Evolutionary conservation across 2,113 vertebrate species (phyloP), one percentile per base, ranked within the genome.

Genomic region (Spermophilus dauricus): DNA sequence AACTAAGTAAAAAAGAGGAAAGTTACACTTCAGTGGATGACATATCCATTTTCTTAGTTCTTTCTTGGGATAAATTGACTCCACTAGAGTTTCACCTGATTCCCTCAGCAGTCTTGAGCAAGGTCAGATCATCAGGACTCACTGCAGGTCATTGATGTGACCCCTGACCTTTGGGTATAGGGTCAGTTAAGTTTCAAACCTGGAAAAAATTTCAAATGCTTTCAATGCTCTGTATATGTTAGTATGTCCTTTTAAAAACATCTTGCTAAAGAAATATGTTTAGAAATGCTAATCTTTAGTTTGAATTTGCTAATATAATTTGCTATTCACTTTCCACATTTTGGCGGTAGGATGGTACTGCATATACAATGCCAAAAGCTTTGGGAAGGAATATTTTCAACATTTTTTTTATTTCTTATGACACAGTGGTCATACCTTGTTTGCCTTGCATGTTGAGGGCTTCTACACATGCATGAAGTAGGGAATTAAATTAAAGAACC

Each of bases 41-140:
- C 70, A 83, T 51, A 48, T 93, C 99, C 98, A 97, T 99, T 99
- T 82, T 99, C 98, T 1, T 99, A 98, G 95, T 99, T 99, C 97
- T 98, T 45, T 99, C 95, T 97, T 99, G 93, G 99, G 98, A 97
- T 93, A 99, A 93, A 98, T 97, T 32, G 99, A 97, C 97, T 99
- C 98, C 86, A 73, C 98, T 83, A 99, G 98, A 28, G 98, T 97
- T 96, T 99, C 99, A 97, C 99, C 99, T 97, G 99, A 24, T 28
- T 63, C 24, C 24, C 24, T 63, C 97, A 93, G 99, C 98, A 1
- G 90, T 83, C 63, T 87, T 98, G 11, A 83, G 69, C 94, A 99
- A 4, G 2, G 73, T 98, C 88, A 99, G 92, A 11, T 98, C 98
- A 1, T 98, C 92, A 98, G 96, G 22, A 99, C 80, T 12, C 20